Evolutionary conservation across 2,113 vertebrate genomes (phyloP).

Genomic region (Crotalus helleri): DNA sequence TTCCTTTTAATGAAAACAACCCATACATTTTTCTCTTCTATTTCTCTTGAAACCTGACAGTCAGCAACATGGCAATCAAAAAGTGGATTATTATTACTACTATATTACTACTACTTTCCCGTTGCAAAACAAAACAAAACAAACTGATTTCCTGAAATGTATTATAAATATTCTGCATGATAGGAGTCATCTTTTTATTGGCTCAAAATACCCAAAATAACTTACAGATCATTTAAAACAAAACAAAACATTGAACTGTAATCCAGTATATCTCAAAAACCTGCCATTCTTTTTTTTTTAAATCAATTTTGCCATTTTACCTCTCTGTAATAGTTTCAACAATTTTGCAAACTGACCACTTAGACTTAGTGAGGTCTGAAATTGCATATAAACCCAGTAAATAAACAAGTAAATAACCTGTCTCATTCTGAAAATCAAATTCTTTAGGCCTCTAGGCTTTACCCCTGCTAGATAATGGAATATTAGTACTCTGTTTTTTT

Average conservation of each 20-base stretch:
- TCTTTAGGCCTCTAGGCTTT: neutral
- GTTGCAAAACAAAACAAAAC: neutral
- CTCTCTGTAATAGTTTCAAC: neutral
- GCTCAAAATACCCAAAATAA: neutral
- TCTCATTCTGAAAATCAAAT: neutral
- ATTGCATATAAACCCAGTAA: neutral
- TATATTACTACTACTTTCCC: neutral
- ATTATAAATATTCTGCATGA: neutral
- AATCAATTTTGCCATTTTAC: neutral
- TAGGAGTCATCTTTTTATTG: neutral
- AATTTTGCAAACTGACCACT: neutral
- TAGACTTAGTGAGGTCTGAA: neutral
- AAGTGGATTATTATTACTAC: neutral
- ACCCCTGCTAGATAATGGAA: neutral
- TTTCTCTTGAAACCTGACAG: neutral
- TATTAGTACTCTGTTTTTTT: neutral
- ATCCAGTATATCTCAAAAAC: neutral
- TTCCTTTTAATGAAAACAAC: neutral
- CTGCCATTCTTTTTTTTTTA: neutral
- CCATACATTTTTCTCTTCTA: neutral
- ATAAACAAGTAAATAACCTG: neutral
- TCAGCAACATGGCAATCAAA: neutral
- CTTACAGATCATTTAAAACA: neutral
- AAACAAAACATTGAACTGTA: neutral
- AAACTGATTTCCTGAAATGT: neutral